These are phyloP conservation scores for Erebia ligea DNA, from an alignment of 2,888 invertebrate genomes.

Conservation along the genomic window DNA sequence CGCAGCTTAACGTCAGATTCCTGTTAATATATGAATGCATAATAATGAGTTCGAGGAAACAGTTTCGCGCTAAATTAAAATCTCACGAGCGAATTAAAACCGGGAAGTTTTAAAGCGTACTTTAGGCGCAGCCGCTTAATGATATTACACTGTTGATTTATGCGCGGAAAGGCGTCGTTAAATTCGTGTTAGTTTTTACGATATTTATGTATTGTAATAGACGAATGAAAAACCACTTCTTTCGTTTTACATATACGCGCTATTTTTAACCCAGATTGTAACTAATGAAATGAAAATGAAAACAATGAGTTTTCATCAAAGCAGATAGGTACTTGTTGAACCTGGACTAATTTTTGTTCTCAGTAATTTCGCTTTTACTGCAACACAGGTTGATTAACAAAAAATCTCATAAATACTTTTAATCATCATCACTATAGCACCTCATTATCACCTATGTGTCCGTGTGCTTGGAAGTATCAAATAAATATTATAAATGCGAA, in stretches of 20 bases:
- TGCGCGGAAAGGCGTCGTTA: constrained; percentile 59
- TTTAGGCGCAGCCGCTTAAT: constrained; percentile 70
- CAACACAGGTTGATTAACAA: no score
- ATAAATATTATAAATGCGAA: no score
- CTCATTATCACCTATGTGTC: no score
- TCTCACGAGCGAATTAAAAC: constrained; percentile 71
- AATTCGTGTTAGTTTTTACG: constrained; percentile 44
- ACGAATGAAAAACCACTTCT: background rate
- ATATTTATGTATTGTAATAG: constrained; percentile 38
- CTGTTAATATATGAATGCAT: constrained; percentile 72
- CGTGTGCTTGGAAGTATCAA: no score
- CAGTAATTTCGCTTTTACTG: no score
- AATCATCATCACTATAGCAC: no score
- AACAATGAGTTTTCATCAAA: no score
- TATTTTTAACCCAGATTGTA: no score
- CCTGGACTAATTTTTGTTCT: no score
- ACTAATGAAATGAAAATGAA: no score
- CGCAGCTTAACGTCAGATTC: constrained; percentile 49
- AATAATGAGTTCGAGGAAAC: constrained; percentile 68
- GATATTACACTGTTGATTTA: constrained; percentile 77
- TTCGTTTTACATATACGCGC: background rate
- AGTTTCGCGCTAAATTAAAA: constrained; percentile 74
- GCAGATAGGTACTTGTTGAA: no score
- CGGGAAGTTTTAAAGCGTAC: constrained; percentile 67
- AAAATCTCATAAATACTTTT: no score